Evolutionary conservation across 2,113 vertebrate species (phyloP).

Genomic region (Ameiurus melas): DNA sequence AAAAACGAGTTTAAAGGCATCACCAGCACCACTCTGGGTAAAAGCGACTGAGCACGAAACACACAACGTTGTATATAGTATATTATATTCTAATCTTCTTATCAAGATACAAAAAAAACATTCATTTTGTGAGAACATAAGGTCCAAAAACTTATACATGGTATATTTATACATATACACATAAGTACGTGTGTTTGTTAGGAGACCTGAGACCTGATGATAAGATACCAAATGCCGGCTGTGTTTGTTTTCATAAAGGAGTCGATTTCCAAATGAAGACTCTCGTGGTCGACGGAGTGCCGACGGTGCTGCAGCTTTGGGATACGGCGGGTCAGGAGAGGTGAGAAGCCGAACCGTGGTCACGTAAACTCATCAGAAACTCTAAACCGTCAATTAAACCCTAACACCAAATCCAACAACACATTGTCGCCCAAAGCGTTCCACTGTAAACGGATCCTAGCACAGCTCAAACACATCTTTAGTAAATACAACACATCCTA

Average conservation of each 20-base stretch:
- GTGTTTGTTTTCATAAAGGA: slow-evolving; percentile 70
- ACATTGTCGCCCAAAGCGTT: not conserved
- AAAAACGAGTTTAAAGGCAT: slow-evolving; percentile 93
- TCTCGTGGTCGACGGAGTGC: slow-evolving; percentile 90
- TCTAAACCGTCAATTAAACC: not conserved
- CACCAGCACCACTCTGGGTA: slow-evolving; percentile 87
- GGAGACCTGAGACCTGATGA: too few relatives aligned
- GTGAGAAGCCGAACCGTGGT: slow-evolving; percentile 60
- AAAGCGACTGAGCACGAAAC: slow-evolving; percentile 1
- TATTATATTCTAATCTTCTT: too few relatives aligned
- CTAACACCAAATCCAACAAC: not conserved
- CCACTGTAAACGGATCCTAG: not conserved
- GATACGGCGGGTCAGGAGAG: slow-evolving; percentile 96
- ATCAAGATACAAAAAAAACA: not conserved
- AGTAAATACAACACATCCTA: not conserved
- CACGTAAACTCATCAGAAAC: not conserved
- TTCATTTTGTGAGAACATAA: not conserved
- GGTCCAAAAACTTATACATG: not conserved
- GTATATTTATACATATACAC: not conserved
- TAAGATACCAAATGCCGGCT: not conserved
- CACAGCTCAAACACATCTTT: not conserved
- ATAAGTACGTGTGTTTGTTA: not conserved
- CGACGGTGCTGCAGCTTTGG: slow-evolving; percentile 87
- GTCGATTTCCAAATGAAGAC: slow-evolving; percentile 98
- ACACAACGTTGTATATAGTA: too few relatives aligned